A percentile compares a stretch with the other conserved stretches of the same genome.
Conservation (phyloP, 2,113 vertebrate genomes). For the Puffinus mauretanicus region DNA sequence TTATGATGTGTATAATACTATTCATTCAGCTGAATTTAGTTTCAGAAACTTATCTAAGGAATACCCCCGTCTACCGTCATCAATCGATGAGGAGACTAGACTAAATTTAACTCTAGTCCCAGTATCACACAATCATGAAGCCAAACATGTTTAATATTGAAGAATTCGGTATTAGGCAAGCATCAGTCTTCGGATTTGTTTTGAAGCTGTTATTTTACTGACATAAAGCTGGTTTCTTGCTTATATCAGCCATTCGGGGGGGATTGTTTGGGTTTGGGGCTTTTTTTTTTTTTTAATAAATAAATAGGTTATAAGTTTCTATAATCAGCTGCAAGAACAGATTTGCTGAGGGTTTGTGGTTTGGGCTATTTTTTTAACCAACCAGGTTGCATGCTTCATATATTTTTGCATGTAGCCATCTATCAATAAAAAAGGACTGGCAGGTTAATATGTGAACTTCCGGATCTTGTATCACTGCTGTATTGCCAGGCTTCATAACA, state of each 20-base stretch:
- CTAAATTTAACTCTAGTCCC: background rate
- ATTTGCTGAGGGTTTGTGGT: conserved; percentile 3
- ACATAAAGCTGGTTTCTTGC: background rate
- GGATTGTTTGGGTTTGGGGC: background rate
- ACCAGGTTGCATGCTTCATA: conserved; percentile 8
- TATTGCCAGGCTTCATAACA: background rate
- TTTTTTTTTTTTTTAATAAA: background rate
- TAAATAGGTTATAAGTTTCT: conserved; percentile 16
- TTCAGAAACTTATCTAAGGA: background rate
- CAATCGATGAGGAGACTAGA: background rate
- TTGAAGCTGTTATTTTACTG: conserved; percentile 4
- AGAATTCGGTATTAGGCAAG: background rate
- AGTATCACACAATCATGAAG: background rate
- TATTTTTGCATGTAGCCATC: conserved; percentile 18
- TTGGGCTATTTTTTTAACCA: conserved; percentile 14
- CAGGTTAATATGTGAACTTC: conserved; percentile 33
- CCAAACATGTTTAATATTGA: background rate
- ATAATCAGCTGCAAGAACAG: background rate
- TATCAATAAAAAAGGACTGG: conserved; percentile 45
- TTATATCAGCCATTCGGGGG: background rate
- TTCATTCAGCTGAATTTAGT: background rate
- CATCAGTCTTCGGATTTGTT: background rate
- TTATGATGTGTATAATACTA: background rate
- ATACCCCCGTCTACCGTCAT: background rate
- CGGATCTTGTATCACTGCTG: background rate